Conservation (phyloP, 2,113 vertebrate species). For the Donacobius atricapilla region DNA sequence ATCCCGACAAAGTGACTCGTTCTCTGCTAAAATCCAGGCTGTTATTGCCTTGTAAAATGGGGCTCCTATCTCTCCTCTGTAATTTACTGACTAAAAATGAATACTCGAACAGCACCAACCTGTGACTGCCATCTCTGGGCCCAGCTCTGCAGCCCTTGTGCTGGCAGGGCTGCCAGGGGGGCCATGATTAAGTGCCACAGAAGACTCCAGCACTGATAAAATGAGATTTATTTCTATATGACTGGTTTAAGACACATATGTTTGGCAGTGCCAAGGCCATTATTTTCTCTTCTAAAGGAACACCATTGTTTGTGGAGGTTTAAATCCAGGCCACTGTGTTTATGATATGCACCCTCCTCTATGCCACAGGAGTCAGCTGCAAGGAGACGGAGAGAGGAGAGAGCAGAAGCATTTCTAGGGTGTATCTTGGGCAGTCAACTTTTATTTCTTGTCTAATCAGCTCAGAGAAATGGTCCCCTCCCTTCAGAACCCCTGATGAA, state of each 20-base stretch:
- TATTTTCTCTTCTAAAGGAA: not conserved
- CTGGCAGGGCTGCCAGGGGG: not conserved
- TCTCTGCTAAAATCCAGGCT: conserved; percentile 20
- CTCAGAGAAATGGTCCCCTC: not conserved
- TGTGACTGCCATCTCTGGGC: not conserved
- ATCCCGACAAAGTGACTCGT: not conserved
- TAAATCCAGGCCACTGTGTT: not conserved
- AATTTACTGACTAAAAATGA: conserved; percentile 46
- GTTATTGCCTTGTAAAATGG: conserved; percentile 23
- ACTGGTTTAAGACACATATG: not conserved
- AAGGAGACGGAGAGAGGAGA: not conserved
- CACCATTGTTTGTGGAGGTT: not conserved
- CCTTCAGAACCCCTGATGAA: not conserved
- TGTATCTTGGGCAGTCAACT: not conserved
- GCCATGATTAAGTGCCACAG: not conserved
- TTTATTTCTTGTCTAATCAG: not conserved
- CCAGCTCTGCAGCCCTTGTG: not conserved
- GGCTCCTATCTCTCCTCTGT: not conserved
- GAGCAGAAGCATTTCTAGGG: not conserved
- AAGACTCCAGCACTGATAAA: not conserved
- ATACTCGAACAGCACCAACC: not conserved
- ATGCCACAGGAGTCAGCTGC: not conserved
- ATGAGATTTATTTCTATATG: not conserved
- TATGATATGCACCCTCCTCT: not conserved
- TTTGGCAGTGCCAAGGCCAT: not conserved